Evolutionary conservation across 2,888 invertebrate species (phyloP).

Genomic region (Cryptocephalus moraei): DNA sequence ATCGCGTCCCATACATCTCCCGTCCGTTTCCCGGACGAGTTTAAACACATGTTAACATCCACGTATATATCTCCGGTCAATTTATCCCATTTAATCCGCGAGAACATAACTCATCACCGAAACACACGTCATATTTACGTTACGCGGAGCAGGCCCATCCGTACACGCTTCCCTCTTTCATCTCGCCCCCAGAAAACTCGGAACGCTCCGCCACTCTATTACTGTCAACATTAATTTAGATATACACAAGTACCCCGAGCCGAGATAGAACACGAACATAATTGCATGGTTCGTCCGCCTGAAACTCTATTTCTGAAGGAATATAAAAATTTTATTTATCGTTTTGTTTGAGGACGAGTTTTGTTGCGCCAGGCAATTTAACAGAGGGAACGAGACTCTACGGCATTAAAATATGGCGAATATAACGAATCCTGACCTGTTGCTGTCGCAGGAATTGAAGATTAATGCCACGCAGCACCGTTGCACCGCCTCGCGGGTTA

Average conservation of each 20-base stretch:
- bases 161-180: too few relatives aligned
- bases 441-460: not conserved
- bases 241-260: conserved; percentile 20
- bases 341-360: conserved; percentile 8
- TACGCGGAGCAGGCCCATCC: too few relatives aligned
- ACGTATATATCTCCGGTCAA: too few relatives aligned
- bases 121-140: too few relatives aligned
- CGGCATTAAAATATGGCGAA: not conserved
- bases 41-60: too few relatives aligned
- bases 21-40: too few relatives aligned
- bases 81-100: too few relatives aligned
- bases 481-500: too few relatives aligned
- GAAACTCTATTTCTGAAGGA: conserved; percentile 17
- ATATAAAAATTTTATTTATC: conserved; percentile 17
- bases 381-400: not conserved
- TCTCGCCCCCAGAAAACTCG: too few relatives aligned
- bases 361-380: not conserved
- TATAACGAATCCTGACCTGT: not conserved
- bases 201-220: conserved; percentile 15
- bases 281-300: conserved; percentile 22
- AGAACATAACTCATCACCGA: too few relatives aligned
- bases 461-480: too few relatives aligned
- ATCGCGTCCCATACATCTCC: too few relatives aligned
- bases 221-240: conserved; percentile 28
- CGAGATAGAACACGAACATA: conserved; percentile 24